Percentiles rank a stretch among this genome's conserved stretches.
Evolutionary conservation across 2,888 invertebrate genomes (phyloP).

Genomic region (Cyclophora punctaria): DNA sequence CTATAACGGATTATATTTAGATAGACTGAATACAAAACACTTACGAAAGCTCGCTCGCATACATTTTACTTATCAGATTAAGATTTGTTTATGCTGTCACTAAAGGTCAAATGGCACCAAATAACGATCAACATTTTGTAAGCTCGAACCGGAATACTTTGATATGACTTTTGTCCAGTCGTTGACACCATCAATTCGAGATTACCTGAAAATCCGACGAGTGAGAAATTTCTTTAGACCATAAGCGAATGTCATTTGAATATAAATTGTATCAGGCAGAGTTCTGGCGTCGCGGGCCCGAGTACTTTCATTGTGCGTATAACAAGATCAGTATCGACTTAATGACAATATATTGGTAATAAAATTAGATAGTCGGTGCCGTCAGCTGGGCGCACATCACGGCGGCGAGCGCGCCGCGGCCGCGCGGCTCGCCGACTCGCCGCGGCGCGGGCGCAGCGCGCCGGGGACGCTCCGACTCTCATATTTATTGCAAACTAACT

Average conservation of each 20-base stretch:
- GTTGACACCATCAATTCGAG: slow-evolving; percentile 61
- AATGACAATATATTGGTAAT: slow-evolving; percentile 76
- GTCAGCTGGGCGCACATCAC: slow-evolving; percentile 63
- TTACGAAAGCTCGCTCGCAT: slow-evolving; percentile 20
- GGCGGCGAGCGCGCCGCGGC: slow-evolving; percentile 25
- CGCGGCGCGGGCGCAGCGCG: slow-evolving; percentile 18
- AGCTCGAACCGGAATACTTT: slow-evolving; percentile 32
- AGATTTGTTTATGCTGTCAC: slow-evolving; percentile 24
- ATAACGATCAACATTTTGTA: slow-evolving; percentile 26
- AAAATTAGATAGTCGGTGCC: slow-evolving; percentile 73
- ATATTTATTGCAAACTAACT: slow-evolving; percentile 70
- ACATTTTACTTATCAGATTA: slow-evolving; percentile 23
- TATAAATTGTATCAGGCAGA: slow-evolving; percentile 65
- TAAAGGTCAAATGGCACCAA: slow-evolving; percentile 26
- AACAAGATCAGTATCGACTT: slow-evolving; percentile 75
- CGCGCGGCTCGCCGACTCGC: slow-evolving; percentile 44
- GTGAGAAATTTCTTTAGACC: slow-evolving; percentile 66
- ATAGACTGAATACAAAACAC: slow-evolving; percentile 18
- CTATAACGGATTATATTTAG: slow-evolving; percentile 19
- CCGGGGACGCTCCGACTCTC: slow-evolving; percentile 51
- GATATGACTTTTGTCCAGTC: slow-evolving; percentile 40
- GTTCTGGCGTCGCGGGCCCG: slow-evolving; percentile 38
- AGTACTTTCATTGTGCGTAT: slow-evolving; percentile 71
- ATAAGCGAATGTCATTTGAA: slow-evolving; percentile 71
- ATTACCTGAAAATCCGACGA: slow-evolving; percentile 69